Conservation (phyloP, 2,113 vertebrate genomes). For the Oreochromis aureus region DNA sequence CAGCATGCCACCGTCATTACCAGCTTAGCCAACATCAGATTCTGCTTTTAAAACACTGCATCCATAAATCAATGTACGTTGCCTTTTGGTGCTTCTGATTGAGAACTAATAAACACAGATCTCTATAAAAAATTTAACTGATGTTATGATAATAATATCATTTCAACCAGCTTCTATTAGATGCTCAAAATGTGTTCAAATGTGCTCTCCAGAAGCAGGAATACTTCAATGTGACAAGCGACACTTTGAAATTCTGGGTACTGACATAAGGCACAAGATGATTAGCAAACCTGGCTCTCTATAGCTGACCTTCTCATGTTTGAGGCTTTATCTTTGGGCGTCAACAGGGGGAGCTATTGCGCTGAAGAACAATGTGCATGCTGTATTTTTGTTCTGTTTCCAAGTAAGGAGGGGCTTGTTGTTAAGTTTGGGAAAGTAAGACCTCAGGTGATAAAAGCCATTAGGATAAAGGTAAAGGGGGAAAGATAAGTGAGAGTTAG, state of each 20-base stretch:
- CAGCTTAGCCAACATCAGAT: neutral
- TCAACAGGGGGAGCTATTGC: slow-evolving; percentile 62
- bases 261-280: neutral
- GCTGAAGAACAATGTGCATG: neutral
- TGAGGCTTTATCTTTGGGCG: neutral
- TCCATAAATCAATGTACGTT: neutral
- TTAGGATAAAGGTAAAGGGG: slow-evolving; percentile 30
- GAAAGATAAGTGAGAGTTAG: neutral
- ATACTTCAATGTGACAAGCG: neutral
- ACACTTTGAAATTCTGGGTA: neutral
- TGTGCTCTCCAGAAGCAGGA: neutral
- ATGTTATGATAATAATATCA: neutral
- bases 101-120: neutral
- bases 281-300: neutral
- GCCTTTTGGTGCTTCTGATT: neutral
- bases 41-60: neutral
- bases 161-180: neutral
- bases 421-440: slow-evolving; percentile 39
- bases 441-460: slow-evolving; percentile 46
- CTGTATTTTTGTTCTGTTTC: neutral
- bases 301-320: neutral
- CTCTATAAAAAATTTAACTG: neutral
- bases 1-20: neutral
- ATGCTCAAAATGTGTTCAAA: neutral
- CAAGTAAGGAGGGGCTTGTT: neutral